Percentiles rank a stretch among this genome's conserved stretches.
Conservation (phyloP, 1,140 invertebrate species). For the Pseudoatta argentina region DNA sequence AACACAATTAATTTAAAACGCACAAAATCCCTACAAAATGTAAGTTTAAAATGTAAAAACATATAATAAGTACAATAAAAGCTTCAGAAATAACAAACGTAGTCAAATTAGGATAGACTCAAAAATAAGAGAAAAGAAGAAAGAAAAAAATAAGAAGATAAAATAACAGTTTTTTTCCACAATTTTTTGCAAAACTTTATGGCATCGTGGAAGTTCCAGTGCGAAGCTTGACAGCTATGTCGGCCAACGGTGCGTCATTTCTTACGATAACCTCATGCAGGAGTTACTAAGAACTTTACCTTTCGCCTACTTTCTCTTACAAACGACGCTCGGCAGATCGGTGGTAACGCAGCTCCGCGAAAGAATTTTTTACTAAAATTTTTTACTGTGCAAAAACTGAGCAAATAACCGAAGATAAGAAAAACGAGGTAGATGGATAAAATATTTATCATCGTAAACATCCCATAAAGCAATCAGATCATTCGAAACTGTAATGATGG, state of each 20-base stretch:
- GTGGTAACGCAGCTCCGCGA: not conserved
- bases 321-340: conserved; percentile 21
- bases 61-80: conserved; percentile 24
- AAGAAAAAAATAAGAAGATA: not conserved
- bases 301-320: conserved; percentile 3
- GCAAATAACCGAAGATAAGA: not conserved
- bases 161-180: conserved; percentile 39
- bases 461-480: not conserved
- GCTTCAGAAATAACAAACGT: conserved; percentile 21
- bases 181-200: conserved; percentile 51
- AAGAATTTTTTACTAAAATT: conserved; percentile 23
- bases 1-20: conserved; percentile 4
- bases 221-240: conserved; percentile 36
- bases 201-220: conserved; percentile 3
- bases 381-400: conserved; percentile 14
- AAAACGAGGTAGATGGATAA: not conserved
- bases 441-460: conserved; percentile 24
- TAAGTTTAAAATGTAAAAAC: not conserved
- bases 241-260: conserved; percentile 35
- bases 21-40: not conserved
- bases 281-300: conserved; percentile 47
- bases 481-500: not conserved
- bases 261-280: conserved; percentile 34
- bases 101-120: conserved; percentile 24
- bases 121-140: not conserved